Evolutionary conservation across 2,113 vertebrate genomes (phyloP).

Genomic region (Podarcis raffonei): DNA sequence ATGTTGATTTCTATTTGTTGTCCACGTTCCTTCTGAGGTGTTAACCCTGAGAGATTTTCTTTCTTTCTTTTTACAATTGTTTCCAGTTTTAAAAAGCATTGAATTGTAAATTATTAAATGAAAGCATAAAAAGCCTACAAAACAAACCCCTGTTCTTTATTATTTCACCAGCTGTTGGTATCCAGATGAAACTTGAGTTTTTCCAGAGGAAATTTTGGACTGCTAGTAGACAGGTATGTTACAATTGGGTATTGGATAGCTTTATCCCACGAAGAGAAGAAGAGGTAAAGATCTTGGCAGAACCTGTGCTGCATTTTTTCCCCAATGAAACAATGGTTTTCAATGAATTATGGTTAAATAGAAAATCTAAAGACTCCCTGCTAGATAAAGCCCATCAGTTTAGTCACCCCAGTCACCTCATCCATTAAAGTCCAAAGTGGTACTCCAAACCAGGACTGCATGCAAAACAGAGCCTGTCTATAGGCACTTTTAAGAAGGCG

Average conservation of each 20-base stretch:
- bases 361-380: background rate
- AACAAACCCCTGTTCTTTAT: conserved; percentile 40
- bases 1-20: background rate
- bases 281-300: background rate
- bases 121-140: conserved; percentile 21
- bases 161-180: conserved; percentile 91
- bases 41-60: background rate
- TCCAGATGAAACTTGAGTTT: conserved; percentile 99
- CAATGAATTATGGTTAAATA: background rate
- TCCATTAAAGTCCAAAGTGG: background rate
- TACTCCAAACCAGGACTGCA: background rate
- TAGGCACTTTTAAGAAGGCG: background rate
- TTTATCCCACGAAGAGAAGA: background rate
- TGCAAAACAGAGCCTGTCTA: background rate
- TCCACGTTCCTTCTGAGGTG: background rate
- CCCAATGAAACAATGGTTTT: background rate
- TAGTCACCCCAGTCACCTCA: background rate
- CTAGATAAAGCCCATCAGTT: background rate
- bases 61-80: background rate
- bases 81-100: background rate
- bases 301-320: background rate
- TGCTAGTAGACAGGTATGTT: conserved; percentile 93
- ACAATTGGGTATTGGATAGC: background rate
- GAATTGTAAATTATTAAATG: conserved; percentile 27
- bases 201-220: conserved; percentile 99